Conservation (phyloP, 2,797 vertebrate genomes). For the Darevskia mixta region DNA sequence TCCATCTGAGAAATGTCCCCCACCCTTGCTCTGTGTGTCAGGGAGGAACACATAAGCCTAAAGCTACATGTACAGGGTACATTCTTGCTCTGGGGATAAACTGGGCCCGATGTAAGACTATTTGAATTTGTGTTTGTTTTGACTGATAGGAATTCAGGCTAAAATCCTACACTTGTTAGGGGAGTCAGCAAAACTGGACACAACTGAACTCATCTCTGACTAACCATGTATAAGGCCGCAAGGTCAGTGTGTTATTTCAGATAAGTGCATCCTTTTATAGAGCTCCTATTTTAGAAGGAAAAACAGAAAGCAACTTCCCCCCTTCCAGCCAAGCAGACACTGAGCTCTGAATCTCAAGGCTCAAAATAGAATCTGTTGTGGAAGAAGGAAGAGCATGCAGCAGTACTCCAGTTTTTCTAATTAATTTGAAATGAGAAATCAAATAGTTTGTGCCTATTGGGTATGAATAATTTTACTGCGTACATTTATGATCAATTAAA, state of each 20-base stretch:
- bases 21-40: too few species aligned
- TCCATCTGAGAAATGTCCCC: too few species aligned
- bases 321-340: neutral
- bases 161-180: too few species aligned
- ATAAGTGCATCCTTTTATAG: neutral
- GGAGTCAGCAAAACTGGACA: neutral
- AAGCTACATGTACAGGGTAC: too few species aligned
- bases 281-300: neutral
- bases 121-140: neutral
- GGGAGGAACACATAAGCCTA: too few species aligned
- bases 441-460: constrained; percentile 34
- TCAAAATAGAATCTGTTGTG: constrained; percentile 31
- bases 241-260: neutral
- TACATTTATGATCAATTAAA: constrained; percentile 47
- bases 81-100: neutral
- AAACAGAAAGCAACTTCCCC: constrained; percentile 5
- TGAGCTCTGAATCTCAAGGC: constrained; percentile 16
- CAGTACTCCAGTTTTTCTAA: constrained; percentile 25
- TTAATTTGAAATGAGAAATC: constrained; percentile 40
- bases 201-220: neutral
- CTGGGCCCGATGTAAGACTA: neutral
- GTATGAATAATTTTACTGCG: constrained; percentile 31
- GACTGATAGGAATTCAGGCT: neutral
- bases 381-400: neutral
- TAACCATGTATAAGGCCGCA: neutral